Conservation (phyloP, 2,797 vertebrate species). For the Naso thynnoides region DNA sequence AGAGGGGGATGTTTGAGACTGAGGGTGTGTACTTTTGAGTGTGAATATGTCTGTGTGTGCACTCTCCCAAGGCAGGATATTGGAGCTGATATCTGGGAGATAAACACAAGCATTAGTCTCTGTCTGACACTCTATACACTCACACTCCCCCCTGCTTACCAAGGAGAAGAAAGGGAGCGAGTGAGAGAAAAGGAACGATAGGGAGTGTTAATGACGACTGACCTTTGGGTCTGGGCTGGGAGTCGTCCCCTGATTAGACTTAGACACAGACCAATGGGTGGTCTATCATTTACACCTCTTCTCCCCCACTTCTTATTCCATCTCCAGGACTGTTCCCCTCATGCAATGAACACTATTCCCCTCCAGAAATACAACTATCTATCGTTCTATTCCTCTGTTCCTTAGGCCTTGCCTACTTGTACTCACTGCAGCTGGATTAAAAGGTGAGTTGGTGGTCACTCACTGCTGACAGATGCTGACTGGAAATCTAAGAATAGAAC, state of each 20-base stretch:
- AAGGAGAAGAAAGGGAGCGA: slow-evolving; percentile 55
- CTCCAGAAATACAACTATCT: slow-evolving; percentile 59
- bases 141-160: slow-evolving; percentile 33
- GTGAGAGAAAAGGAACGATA: slow-evolving; percentile 60
- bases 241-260: slow-evolving; percentile 70
- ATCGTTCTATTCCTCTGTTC: slow-evolving; percentile 29
- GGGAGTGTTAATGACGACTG: slow-evolving; percentile 76
- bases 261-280: slow-evolving; percentile 77
- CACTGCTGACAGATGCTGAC: slow-evolving; percentile 75
- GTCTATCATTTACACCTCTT: slow-evolving; percentile 59
- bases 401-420: slow-evolving; percentile 5
- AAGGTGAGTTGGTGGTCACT: slow-evolving; percentile 76
- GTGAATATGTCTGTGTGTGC: slow-evolving; percentile 54
- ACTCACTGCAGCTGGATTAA: slow-evolving; percentile 72
- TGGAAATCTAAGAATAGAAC: slow-evolving; percentile 74
- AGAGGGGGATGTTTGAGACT: slow-evolving; percentile 56
- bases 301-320: slow-evolving; percentile 26
- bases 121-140: slow-evolving; percentile 76
- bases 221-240: slow-evolving; percentile 73
- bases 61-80: slow-evolving; percentile 70
- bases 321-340: slow-evolving; percentile 31
- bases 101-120: slow-evolving; percentile 81
- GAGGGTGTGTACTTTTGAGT: slow-evolving; percentile 37
- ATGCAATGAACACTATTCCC: slow-evolving; percentile 41
- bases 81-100: slow-evolving; percentile 77